Evolutionary conservation across 2,888 invertebrate genomes (phyloP).

Genomic region (Linnaemya tessellans): DNA sequence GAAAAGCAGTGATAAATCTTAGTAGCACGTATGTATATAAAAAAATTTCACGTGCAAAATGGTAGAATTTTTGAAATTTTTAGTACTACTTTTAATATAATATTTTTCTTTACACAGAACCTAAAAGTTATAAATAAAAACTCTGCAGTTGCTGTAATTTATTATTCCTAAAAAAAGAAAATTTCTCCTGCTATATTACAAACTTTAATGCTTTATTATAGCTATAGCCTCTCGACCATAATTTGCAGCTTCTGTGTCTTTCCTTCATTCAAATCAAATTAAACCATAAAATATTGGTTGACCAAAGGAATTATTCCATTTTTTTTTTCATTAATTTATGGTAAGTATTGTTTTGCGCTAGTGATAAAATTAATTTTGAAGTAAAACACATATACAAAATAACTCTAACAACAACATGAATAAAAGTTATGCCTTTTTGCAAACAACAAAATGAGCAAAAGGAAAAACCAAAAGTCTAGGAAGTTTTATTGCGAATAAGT

Average conservation of each 20-base stretch:
- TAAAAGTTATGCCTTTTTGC: neutral
- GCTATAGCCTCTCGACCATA: neutral
- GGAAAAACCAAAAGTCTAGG: slow-evolving; percentile 54
- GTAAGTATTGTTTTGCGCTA: slow-evolving; percentile 43
- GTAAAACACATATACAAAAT: slow-evolving; percentile 14
- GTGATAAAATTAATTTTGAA: slow-evolving; percentile 48
- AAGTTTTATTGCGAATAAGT: slow-evolving; percentile 57
- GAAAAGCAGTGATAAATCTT: no score
- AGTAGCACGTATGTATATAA: no score
- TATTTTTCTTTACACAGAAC: no score
- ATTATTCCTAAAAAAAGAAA: no score
- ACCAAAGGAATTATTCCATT: slow-evolving; percentile 30
- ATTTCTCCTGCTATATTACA: no score
- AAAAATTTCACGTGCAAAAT: no score
- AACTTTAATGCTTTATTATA: neutral
- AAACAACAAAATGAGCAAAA: slow-evolving; percentile 18
- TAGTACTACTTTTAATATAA: no score
- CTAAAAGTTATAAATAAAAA: no score
- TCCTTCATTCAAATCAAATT: neutral
- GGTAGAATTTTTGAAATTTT: no score
- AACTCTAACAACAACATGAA: neutral
- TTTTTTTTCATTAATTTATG: slow-evolving; percentile 55
- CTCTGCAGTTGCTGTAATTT: no score
- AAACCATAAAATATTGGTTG: slow-evolving; percentile 3
- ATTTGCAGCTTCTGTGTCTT: neutral